Base-by-base conservation (phyloP, 1,140 invertebrate species). In the Mamestra configurata region DNA sequence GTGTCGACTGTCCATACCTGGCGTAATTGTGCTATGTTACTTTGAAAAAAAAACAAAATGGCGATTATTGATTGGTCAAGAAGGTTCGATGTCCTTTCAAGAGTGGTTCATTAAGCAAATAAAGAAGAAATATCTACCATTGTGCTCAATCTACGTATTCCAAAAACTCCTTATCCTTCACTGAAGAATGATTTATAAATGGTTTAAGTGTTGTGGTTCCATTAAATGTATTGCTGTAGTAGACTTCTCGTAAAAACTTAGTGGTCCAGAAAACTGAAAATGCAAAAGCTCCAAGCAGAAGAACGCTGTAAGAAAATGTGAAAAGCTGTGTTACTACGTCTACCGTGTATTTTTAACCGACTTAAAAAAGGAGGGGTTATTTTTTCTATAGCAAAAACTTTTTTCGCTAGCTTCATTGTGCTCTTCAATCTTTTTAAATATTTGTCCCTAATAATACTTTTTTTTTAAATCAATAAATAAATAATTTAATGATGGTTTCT, bases 181-280 rank as follows among this genome's bases (percentile, higher is more conserved):
- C 43, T 70, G 27, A 51, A 49, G 31, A 20, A 27, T 49, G 15
- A 10, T 8, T 71, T 31, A 75, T 53, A 18, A 46, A 8, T 59
- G 68, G 40, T 57, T 72, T 49, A 53, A 40, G 55, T 76, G 15
- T 77, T 55, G 80, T 77, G 22, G 59, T 18, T n/a, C 8, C 24
- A 27, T 70, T 70, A 4, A 18, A 11, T 51, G 61, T 70, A 64
- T 57, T 37, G 15, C 53, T 27, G 22, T 35, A 31, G 59, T 86
- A 87, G 11, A 90, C 43, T 72, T 88, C 86, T 22, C 68, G 57
- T 10, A 90, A 11, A 68, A 90, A 92, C 61, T 89, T 92, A 51
- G 82, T 79, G 0, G 88, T 89, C 90, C 90, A 92, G 82, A 90
- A 92, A 59, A 83, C 78, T 11, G 88, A 84, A 83, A 92, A 90